These are phyloP conservation scores for Dufourea novaeangliae DNA, from an alignment of 1,140 invertebrate genomes.

Conservation along the genomic window DNA sequence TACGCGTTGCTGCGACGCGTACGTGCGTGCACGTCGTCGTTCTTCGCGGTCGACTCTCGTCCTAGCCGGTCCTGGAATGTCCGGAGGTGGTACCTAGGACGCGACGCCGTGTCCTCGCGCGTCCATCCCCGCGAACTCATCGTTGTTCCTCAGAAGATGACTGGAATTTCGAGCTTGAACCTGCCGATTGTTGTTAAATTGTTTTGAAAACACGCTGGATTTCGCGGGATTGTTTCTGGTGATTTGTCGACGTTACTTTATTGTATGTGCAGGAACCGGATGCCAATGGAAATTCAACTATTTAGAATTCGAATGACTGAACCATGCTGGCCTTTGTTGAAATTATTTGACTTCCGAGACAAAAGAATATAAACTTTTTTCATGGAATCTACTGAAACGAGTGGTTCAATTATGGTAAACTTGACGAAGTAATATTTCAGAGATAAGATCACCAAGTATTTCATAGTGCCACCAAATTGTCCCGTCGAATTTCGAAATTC, in stretches of 20 bases:
- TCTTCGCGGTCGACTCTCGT: background rate
- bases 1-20: constrained; percentile 55
- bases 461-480: no score
- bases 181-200: constrained; percentile 5
- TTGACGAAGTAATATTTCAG: no score
- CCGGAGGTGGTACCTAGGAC: constrained; percentile 33
- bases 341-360: no score
- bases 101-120: constrained; percentile 56
- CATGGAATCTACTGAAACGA: no score
- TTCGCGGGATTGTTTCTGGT: constrained; percentile 6
- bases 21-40: constrained; percentile 37
- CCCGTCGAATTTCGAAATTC: background rate
- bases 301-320: no score
- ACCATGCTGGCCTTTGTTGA: no score
- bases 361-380: no score
- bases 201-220: constrained; percentile 1
- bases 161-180: constrained; percentile 24
- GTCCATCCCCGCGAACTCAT: constrained; percentile 17
- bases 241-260: constrained; percentile 19
- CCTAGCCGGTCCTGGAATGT: constrained; percentile 48
- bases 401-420: no score
- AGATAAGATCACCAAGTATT: no score
- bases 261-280: background rate
- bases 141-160: constrained; percentile 1
- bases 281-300: no score